Evolutionary conservation across 2,113 vertebrate species (phyloP).

Genomic region (Mellivora capensis): DNA sequence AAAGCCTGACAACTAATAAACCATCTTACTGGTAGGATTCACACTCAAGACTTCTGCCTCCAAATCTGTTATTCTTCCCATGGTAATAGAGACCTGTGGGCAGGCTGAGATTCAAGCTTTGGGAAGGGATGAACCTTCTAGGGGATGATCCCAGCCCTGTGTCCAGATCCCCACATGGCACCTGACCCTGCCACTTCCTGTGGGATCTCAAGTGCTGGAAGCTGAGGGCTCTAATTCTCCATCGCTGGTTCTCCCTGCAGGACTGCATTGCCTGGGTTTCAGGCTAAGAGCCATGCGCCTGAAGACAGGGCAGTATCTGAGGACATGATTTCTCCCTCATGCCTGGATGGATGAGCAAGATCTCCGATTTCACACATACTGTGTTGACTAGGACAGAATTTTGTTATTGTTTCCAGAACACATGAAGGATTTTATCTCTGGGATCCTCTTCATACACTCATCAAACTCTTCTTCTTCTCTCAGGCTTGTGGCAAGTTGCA

Average conservation of each 20-base stretch:
- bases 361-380: neutral
- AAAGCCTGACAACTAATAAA: neutral
- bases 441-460: neutral
- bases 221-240: neutral
- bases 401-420: neutral
- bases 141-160: too few relatives aligned
- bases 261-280: accelerated
- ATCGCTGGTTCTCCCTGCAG: neutral
- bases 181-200: neutral
- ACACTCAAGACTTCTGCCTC: neutral
- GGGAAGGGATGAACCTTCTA: neutral
- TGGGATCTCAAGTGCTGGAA: accelerated
- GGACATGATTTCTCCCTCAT: neutral
- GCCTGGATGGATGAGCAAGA: neutral
- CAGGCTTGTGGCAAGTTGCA: neutral
- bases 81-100: neutral
- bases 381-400: neutral
- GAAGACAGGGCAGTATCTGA: neutral
- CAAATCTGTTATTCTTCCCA: neutral
- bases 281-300: neutral
- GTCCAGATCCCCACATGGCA: neutral
- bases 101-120: neutral
- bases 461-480: neutral
- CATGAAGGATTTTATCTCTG: neutral
- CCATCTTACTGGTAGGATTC: neutral